Base-by-base conservation (phyloP, 2,113 vertebrate genomes). In the Coptodon rendalli region DNA sequence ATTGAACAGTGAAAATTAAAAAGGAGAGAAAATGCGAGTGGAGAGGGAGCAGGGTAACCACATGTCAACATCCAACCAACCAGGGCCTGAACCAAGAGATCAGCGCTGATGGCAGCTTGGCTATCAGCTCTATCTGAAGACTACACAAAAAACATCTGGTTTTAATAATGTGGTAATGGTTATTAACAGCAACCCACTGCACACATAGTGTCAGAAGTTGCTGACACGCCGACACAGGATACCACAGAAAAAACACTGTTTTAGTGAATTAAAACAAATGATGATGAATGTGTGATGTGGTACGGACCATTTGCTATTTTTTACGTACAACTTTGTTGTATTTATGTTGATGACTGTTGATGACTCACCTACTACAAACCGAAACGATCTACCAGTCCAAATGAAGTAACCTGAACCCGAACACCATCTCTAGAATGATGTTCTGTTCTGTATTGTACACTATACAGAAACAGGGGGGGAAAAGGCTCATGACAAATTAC, bases 1-100 rank as follows among this genome's bases (percentile, higher is more conserved):
- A 78, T 78, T 78, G 24, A 48, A 50, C 24, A 31, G 71, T 78
- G 71, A 78, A 48, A 50, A 78, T 78, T 78, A 78, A 78, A 19
- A 50, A 78, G 2, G 27, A 50, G 16, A 2, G 43, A 50, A 29
- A 78, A 78, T 31, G 43, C 4, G 4, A 78, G 43, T 43, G 43
- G 71, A 48, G 68, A 76, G 22, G 68, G 43, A 76, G 43, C 43
- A 48, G 43, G 71, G 71, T 31, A 50, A 76, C 3, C 13, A 45
- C 22, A 45, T 7, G 13, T 71, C 38, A 43, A 43, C 36, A 43
- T 71, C n/a, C 66, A 71, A 16, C n/a, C 38, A 71, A 24, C 5
- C 66, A 43, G 66, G n/a, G 38, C n/a, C 40, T 45, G 68, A 73
- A 73, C 40, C 38, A 73, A 27, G 40, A 73, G 68, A 71, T 73